phyloP scores from a whole-genome alignment of 2,888 invertebrate species.

The Sminthurides aquaticus region DNA sequence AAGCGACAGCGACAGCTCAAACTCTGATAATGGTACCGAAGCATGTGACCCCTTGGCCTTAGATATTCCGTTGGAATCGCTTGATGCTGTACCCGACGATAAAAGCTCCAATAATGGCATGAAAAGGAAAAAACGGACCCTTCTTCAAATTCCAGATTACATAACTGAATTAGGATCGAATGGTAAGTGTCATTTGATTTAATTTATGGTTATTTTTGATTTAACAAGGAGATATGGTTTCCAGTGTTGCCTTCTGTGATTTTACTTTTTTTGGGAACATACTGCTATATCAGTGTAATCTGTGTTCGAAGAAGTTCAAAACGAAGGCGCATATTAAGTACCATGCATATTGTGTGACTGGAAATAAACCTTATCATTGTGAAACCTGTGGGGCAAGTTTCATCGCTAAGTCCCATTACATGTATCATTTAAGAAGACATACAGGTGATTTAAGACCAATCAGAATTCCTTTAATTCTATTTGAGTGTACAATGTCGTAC shows the following conservation, averaged over 20 bases:
- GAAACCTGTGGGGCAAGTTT: conserved; percentile 56
- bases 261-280: conserved; percentile 51
- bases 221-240: too few relatives aligned
- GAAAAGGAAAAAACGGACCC: conserved; percentile 41
- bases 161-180: conserved; percentile 35
- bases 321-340: conserved; percentile 50
- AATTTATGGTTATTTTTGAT: too few relatives aligned
- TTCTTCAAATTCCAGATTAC: conserved; percentile 40
- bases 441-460: conserved; percentile 53
- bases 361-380: conserved; percentile 51
- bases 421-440: conserved; percentile 64
- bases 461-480: too few relatives aligned
- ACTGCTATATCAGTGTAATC: conserved; percentile 57
- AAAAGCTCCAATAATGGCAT: conserved; percentile 22
- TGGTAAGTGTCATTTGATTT: conserved; percentile 18
- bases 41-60: conserved; percentile 10
- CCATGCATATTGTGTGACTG: conserved; percentile 44
- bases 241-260: too few relatives aligned
- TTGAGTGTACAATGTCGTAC: too few relatives aligned
- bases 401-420: conserved; percentile 62
- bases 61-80: conserved; percentile 1
- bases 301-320: conserved; percentile 61
- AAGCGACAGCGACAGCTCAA: conserved; percentile 13
- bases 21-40: conserved; percentile 12
- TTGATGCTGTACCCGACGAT: conserved; percentile 13